Conservation (phyloP, 2,113 vertebrate species). For the Uria aalge region DNA sequence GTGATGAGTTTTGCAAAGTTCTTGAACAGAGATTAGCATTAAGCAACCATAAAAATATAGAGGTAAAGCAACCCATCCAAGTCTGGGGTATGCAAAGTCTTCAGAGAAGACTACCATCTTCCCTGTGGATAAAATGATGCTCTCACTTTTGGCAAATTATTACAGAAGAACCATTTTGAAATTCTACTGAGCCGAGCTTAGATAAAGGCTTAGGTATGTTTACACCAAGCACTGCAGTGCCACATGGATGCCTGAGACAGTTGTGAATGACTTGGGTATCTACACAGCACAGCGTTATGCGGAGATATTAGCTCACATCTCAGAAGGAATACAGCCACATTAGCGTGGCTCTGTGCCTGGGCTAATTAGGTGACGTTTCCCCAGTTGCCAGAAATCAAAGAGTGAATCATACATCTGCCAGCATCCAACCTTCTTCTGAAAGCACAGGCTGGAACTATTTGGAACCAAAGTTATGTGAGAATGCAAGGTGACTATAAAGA, state of each 20-base stretch:
- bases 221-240: background rate
- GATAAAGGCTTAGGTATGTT: background rate
- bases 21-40: background rate
- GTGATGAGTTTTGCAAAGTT: background rate
- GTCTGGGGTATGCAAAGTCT: background rate
- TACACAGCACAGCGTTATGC: background rate
- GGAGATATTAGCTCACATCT: background rate
- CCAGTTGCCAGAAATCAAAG: conserved; percentile 17
- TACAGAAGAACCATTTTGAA: background rate
- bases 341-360: background rate
- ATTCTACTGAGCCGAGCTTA: background rate
- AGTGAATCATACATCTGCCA: conserved; percentile 26
- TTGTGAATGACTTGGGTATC: background rate
- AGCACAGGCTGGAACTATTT: background rate
- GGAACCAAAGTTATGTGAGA: background rate
- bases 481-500: background rate
- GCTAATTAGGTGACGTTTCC: conserved; percentile 32
- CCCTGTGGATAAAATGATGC: background rate
- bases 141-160: background rate
- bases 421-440: background rate
- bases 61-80: background rate
- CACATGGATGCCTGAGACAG: background rate
- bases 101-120: background rate
- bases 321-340: background rate
- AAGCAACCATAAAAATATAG: background rate